Percentiles rank a stretch among this genome's conserved stretches.
These are phyloP conservation scores for Ditula angustiorana DNA, from an alignment of 2,888 invertebrate genomes.

Conservation along the genomic window DNA sequence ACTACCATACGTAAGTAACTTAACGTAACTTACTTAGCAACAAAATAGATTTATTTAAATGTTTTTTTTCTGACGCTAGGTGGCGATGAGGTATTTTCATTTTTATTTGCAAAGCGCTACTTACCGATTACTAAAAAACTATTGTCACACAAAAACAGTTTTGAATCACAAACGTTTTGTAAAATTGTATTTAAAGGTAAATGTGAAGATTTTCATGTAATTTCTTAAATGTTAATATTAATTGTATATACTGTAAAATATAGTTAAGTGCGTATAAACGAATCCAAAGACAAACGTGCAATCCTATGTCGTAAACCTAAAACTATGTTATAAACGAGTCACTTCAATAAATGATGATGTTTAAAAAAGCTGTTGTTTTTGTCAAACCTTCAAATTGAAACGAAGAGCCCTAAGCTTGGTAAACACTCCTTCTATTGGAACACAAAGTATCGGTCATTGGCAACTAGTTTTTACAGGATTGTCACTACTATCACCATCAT, in stretches of 20 bases:
- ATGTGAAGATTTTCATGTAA: conserved; percentile 28
- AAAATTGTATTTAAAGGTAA: conserved; percentile 18
- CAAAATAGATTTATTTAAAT: too few relatives aligned
- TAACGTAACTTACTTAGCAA: too few relatives aligned
- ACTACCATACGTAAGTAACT: too few relatives aligned
- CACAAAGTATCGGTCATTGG: too few relatives aligned
- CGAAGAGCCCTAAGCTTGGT: too few relatives aligned
- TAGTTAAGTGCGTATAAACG: conserved; percentile 50
- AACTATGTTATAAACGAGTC: conserved; percentile 67
- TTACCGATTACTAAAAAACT: neutral
- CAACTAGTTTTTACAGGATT: too few relatives aligned
- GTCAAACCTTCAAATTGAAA: too few relatives aligned
- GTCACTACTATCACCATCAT: too few relatives aligned
- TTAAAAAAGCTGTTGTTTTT: conserved; percentile 49
- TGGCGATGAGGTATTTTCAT: too few relatives aligned
- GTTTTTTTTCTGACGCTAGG: too few relatives aligned
- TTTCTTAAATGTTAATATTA: conserved; percentile 35
- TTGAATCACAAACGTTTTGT: conserved; percentile 20
- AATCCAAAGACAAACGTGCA: conserved; percentile 82
- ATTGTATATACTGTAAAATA: conserved; percentile 47
- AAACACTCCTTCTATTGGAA: too few relatives aligned
- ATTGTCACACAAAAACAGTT: neutral
- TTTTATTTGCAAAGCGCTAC: too few relatives aligned
- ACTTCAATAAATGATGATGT: conserved; percentile 77
- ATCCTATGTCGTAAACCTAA: conserved; percentile 70